A percentile compares a stretch with the other conserved stretches of the same genome.
Conservation (phyloP, 2,797 vertebrate species). For the Cryptoprocta ferox region DNA sequence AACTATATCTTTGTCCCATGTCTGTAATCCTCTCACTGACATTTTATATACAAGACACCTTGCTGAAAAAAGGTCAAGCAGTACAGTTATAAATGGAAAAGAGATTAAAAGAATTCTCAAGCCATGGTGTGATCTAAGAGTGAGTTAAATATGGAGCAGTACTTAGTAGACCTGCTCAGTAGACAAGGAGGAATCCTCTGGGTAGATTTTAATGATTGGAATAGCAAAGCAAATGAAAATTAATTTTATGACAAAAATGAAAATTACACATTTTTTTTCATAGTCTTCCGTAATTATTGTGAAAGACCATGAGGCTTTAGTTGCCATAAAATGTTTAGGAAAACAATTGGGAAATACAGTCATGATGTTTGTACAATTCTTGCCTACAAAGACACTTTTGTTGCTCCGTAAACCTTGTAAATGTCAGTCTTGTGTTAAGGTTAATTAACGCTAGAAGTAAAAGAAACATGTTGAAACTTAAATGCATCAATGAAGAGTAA, state of each 20-base stretch:
- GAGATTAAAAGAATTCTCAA: slow-evolving; percentile 91
- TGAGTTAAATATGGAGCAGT: slow-evolving; percentile 87
- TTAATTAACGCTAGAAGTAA: slow-evolving; percentile 77
- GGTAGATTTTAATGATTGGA: slow-evolving; percentile 85
- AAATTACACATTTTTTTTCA: slow-evolving; percentile 82
- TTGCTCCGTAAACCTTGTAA: slow-evolving; percentile 81
- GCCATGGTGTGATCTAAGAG: slow-evolving; percentile 88
- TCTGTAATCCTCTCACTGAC: slow-evolving; percentile 91
- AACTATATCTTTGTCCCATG: slow-evolving; percentile 91
- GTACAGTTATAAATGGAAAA: slow-evolving; percentile 92
- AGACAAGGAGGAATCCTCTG: slow-evolving; percentile 84
- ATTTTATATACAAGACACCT: slow-evolving; percentile 92
- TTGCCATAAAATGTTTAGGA: slow-evolving; percentile 78
- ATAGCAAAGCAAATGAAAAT: slow-evolving; percentile 84
- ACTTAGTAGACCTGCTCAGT: slow-evolving; percentile 85
- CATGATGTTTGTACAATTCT: slow-evolving; percentile 80
- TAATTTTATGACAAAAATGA: slow-evolving; percentile 81
- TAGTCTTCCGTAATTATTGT: slow-evolving; percentile 79
- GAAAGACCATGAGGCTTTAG: slow-evolving; percentile 71
- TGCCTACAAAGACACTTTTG: slow-evolving; percentile 80
- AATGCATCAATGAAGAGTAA: slow-evolving; percentile 72
- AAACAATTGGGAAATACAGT: slow-evolving; percentile 53
- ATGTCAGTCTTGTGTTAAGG: slow-evolving; percentile 71
- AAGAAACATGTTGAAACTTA: slow-evolving; percentile 68
- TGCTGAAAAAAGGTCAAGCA: slow-evolving; percentile 91